Percentiles rank a stretch among this genome's conserved stretches.
Conservation (phyloP, 2,797 vertebrate species). For the Eospalax fontanierii region DNA sequence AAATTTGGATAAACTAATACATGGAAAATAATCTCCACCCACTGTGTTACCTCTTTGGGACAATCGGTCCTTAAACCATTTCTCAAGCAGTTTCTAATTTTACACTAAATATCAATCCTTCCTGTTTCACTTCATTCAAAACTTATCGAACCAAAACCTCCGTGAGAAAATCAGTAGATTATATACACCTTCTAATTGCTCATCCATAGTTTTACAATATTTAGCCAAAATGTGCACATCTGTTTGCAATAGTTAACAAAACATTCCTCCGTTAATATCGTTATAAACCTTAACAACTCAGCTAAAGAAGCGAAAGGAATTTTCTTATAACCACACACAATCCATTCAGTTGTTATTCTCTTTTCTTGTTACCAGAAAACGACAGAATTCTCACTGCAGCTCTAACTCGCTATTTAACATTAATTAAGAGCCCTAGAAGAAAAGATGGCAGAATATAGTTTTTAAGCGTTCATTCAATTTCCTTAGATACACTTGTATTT, state of each 20-base stretch:
- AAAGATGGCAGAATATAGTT: conserved; percentile 15
- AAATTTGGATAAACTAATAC: conserved; percentile 43
- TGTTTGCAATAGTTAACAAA: conserved; percentile 88
- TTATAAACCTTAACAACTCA: conserved; percentile 87
- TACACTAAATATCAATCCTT: conserved; percentile 53
- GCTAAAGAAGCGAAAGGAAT: conserved; percentile 82
- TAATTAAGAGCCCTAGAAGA: conserved; percentile 35
- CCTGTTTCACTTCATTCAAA: conserved; percentile 59
- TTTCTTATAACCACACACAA: conserved; percentile 84
- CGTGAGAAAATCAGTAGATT: conserved; percentile 28
- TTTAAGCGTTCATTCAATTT: background rate
- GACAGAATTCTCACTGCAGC: background rate
- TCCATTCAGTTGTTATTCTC: conserved; percentile 59
- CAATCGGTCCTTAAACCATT: background rate
- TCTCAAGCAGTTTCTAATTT: conserved; percentile 60
- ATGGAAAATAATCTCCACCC: conserved; percentile 13
- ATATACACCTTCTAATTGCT: conserved; percentile 72
- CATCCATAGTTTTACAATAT: conserved; percentile 77
- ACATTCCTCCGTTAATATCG: conserved; percentile 86
- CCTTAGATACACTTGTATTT: conserved; percentile 56
- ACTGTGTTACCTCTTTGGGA: background rate
- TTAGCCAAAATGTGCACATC: conserved; percentile 81
- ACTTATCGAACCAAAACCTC: conserved; percentile 67
- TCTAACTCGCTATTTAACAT: conserved; percentile 26
- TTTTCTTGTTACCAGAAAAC: conserved; percentile 62